Evolutionary conservation across 2,113 vertebrate species (phyloP), one percentile per base, ranked within the genome.

Genomic region (Ploceus nigricollis): DNA sequence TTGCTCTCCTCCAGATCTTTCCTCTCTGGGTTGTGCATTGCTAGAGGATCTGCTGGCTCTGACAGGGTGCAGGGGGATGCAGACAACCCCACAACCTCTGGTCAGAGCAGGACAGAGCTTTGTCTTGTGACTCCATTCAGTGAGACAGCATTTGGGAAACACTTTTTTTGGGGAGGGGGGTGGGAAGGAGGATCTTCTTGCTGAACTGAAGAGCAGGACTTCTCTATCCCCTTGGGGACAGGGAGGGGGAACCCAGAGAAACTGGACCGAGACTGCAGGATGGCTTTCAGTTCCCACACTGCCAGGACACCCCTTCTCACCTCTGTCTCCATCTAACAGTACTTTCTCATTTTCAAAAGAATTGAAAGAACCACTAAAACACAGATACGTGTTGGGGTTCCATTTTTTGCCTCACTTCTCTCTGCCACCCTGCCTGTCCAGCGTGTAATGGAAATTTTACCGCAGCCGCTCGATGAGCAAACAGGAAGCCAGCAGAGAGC

Each of bases 361-460:
- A 2, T 40, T 2, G 1, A 79, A 47, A 45, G 72, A 78, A 44
- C 24, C 51, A 7, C 86, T 54, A 8, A 40, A 82, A 53, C 63
- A 20, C 48, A 19, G 37, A 33, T 9, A 10, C 0, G 13, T 47
- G 20, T 6, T 7, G 37, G 65, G 24, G 57, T 53, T 77, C 69
- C 48, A 13, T 50, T 65, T 44, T 53, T 75, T 66, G 30, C 56
- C 75, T 81, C 44, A 23, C 73, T 81, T 40, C 63, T 75, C 80
- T 87, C 50, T 35, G 51, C 94, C 24, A 35, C 95, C 65, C 87
- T 53, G 75, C 51, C 88, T 90, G 97, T 97, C 97, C 97, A 98
- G 93, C 53, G 94, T 98, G 98, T 98, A 97, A 99, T 99, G 99
- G 99, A 99, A 99, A 99, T 96, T 99, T 98, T 97, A 98, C 97